phyloP scores from a whole-genome alignment of 2,113 vertebrate species.

The Leuciscus idus region DNA sequence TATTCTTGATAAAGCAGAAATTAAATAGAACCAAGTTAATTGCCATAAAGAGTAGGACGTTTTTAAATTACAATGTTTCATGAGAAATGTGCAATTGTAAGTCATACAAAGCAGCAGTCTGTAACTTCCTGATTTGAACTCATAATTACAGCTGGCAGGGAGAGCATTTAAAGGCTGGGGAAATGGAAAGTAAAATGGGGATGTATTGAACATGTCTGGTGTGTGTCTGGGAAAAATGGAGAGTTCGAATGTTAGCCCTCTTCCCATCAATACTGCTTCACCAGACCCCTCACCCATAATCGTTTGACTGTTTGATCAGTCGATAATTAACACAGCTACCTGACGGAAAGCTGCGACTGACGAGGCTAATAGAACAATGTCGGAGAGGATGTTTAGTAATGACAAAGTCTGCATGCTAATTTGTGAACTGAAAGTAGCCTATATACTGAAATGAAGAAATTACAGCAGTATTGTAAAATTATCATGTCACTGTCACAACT shows the following conservation, averaged over 20 bases:
- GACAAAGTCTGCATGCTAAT: slow-evolving; percentile 31
- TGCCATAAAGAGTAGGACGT: not conserved
- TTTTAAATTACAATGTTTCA: not conserved
- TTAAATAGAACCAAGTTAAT: not conserved
- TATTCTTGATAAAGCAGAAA: not conserved
- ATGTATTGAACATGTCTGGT: slow-evolving; percentile 42
- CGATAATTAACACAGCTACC: slow-evolving; percentile 57
- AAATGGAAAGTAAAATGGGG: slow-evolving; percentile 22
- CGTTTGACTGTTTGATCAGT: slow-evolving; percentile 55
- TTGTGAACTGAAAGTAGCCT: not conserved
- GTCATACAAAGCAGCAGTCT: not conserved
- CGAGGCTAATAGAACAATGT: slow-evolving; percentile 41
- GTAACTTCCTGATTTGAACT: not conserved
- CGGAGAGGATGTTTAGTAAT: not conserved
- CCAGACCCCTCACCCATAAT: slow-evolving; percentile 48
- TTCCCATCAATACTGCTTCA: slow-evolving; percentile 52
- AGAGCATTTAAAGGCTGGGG: slow-evolving; percentile 44
- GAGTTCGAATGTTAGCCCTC: not conserved
- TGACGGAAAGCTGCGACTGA: slow-evolving; percentile 44
- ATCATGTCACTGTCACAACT: not conserved
- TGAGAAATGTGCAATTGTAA: not conserved
- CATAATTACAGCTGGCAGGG: slow-evolving; percentile 45
- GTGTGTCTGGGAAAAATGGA: slow-evolving; percentile 13
- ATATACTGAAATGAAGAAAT: not conserved
- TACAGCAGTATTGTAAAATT: not conserved